phyloP scores from a whole-genome alignment of 2,888 invertebrate species.

The Sipunculus nudus region DNA sequence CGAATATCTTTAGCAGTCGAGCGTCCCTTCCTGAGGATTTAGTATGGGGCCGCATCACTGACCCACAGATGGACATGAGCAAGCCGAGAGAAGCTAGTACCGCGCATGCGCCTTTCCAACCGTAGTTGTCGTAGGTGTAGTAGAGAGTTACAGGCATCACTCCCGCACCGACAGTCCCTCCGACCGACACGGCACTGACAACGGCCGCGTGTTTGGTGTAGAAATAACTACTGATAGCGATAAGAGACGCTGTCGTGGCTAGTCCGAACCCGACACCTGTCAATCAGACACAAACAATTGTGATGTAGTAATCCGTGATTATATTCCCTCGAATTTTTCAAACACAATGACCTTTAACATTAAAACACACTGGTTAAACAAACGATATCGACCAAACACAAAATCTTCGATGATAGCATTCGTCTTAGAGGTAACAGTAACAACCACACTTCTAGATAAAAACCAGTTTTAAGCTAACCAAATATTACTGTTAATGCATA shows the following conservation, averaged over 20 bases:
- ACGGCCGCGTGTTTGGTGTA: slow-evolving; percentile 7
- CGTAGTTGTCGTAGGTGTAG: slow-evolving; percentile 19
- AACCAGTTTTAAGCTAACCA: no score
- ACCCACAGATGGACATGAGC: slow-evolving; percentile 46
- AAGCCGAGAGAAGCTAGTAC: slow-evolving; percentile 17
- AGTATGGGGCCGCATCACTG: slow-evolving; percentile 49
- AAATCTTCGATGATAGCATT: no score
- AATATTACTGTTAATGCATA: no score
- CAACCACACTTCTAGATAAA: no score
- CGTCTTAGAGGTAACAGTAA: no score
- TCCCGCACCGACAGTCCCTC: slow-evolving; percentile 18
- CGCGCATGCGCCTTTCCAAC: slow-evolving; percentile 25
- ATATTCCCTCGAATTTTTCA: no score
- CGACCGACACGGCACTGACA: slow-evolving; percentile 12
- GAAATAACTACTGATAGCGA: slow-evolving; percentile 28
- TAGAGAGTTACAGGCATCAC: slow-evolving; percentile 13
- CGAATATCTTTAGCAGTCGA: slow-evolving; percentile 26
- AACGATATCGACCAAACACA: no score
- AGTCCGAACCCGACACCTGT: slow-evolving; percentile 32
- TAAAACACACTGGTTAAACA: no score
- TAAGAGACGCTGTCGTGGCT: slow-evolving; percentile 24
- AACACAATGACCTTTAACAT: no score
- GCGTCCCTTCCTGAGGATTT: neutral
- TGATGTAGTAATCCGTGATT: no score
- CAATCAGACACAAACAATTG: no score